A percentile compares a stretch with the other conserved stretches of the same genome.
phyloP scores from a whole-genome alignment of 2,888 invertebrate genomes.

The Stegophylla sp. region DNA sequence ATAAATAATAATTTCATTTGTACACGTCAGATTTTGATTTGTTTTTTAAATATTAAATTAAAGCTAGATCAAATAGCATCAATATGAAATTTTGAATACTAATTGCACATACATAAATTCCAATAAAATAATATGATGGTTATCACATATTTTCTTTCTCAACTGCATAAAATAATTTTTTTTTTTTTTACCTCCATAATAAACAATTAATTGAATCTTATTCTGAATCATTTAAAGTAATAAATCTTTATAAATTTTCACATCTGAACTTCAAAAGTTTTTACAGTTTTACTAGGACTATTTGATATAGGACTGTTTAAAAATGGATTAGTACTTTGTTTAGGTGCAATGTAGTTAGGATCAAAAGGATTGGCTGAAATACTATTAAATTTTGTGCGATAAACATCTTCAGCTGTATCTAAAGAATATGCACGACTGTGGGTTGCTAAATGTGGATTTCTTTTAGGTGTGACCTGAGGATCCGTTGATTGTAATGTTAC shows the following conservation, averaged over 20 bases:
- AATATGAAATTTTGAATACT: slow-evolving; percentile 25
- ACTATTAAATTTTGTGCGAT: slow-evolving; percentile 62
- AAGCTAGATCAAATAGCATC: slow-evolving; percentile 10
- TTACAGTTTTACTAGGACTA: slow-evolving; percentile 61
- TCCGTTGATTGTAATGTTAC: slow-evolving; percentile 66
- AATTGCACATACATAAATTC: slow-evolving; percentile 25
- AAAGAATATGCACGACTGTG: slow-evolving; percentile 68
- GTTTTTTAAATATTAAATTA: neutral
- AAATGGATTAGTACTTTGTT: slow-evolving; percentile 62
- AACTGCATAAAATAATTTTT: neutral
- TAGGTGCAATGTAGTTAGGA: slow-evolving; percentile 63
- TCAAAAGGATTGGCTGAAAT: slow-evolving; percentile 46
- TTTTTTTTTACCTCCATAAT: neutral
- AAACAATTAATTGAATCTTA: slow-evolving; percentile 4
- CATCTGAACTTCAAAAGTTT: slow-evolving; percentile 63
- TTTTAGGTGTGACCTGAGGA: slow-evolving; percentile 66
- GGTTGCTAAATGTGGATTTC: slow-evolving; percentile 67
- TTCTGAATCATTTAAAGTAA: neutral
- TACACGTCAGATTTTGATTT: slow-evolving; percentile 35
- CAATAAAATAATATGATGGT: slow-evolving; percentile 10
- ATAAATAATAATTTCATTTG: neutral
- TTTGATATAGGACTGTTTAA: slow-evolving; percentile 60
- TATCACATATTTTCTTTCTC: neutral
- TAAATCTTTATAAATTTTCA: slow-evolving; percentile 56
- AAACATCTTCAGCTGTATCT: slow-evolving; percentile 65